A percentile compares a stretch with the other conserved stretches of the same genome.
phyloP scores from a whole-genome alignment of 2,888 invertebrate genomes.

The Esperia sulphurella region DNA sequence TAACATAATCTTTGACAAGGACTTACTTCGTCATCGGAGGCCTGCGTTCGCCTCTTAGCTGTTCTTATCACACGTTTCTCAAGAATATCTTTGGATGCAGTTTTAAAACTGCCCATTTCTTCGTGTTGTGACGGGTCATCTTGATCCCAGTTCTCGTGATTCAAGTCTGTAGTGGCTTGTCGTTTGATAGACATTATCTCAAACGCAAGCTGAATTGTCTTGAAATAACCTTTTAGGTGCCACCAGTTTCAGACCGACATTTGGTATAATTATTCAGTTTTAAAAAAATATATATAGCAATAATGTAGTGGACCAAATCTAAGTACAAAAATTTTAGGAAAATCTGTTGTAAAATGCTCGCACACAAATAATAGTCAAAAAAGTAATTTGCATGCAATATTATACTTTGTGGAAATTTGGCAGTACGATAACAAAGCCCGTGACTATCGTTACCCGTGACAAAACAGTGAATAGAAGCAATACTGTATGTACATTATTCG shows the following conservation, averaged over 20 bases:
- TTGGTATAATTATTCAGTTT: not conserved
- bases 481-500: too few relatives aligned
- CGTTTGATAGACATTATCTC: slow-evolving; percentile 85
- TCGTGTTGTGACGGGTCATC: slow-evolving; percentile 84
- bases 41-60: slow-evolving; percentile 82
- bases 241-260: not conserved
- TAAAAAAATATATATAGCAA: too few relatives aligned
- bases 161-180: slow-evolving; percentile 85
- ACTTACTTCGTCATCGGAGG: slow-evolving; percentile 40
- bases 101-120: slow-evolving; percentile 85
- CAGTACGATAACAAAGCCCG: too few relatives aligned
- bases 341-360: too few relatives aligned
- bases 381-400: too few relatives aligned
- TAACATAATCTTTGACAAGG: too few relatives aligned
- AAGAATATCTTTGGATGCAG: slow-evolving; percentile 82
- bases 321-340: too few relatives aligned
- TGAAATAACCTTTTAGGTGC: not conserved
- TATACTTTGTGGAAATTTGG: too few relatives aligned
- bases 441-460: too few relatives aligned
- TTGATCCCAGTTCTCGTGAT: slow-evolving; percentile 91
- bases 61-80: slow-evolving; percentile 88
- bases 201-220: slow-evolving; percentile 4
- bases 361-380: too few relatives aligned
- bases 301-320: too few relatives aligned
- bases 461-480: too few relatives aligned